Evolutionary conservation across 2,113 vertebrate genomes (phyloP).

Genomic region (Mandrillus leucophaeus): DNA sequence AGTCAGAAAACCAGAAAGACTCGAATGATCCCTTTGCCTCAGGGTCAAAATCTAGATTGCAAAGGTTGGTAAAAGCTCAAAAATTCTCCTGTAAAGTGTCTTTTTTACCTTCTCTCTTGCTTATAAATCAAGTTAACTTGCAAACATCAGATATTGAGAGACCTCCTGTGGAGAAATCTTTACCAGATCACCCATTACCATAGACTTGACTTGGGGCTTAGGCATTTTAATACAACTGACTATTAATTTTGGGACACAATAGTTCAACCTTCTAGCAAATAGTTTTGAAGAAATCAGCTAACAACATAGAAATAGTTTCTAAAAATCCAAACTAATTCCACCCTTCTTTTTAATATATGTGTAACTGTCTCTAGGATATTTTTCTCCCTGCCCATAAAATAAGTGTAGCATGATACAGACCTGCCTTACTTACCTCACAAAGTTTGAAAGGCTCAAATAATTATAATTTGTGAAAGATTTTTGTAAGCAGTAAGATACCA

Average conservation of each 20-base stretch:
- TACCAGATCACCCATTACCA: neutral
- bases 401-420: neutral
- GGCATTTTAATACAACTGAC: neutral
- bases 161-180: neutral
- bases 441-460: neutral
- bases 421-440: neutral
- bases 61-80: neutral
- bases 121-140: neutral
- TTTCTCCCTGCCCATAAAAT: neutral
- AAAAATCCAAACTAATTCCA: neutral
- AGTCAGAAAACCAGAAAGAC: neutral
- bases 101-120: neutral
- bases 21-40: neutral
- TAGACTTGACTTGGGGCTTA: neutral
- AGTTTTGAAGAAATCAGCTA: neutral
- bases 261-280: neutral
- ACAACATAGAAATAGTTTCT: neutral
- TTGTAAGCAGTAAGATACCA: neutral
- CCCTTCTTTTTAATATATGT: slow-evolving; percentile 31
- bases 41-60: neutral
- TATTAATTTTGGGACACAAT: neutral
- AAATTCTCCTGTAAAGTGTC: neutral
- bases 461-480: slow-evolving; percentile 27
- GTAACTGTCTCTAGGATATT: neutral
- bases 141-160: neutral